Conservation (phyloP, 2,113 vertebrate genomes). For the Phyllopteryx taeniolatus region DNA sequence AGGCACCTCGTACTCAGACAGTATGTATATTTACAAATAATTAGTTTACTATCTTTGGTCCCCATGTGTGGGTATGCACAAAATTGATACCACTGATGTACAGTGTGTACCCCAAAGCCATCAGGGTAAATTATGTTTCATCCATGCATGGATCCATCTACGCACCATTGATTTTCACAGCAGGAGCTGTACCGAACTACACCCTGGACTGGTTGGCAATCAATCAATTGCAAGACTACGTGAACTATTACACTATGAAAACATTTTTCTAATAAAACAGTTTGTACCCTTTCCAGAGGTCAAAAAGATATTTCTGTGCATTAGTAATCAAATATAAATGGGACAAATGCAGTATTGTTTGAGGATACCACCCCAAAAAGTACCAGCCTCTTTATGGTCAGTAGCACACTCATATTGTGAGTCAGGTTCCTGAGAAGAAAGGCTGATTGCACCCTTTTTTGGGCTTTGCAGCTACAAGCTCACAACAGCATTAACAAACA, state of each 20-base stretch:
- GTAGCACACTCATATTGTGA: slow-evolving; percentile 8
- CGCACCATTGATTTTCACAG: background rate
- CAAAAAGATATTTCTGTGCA: background rate
- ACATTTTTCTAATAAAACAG: background rate
- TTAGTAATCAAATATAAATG: background rate
- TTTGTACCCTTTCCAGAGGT: background rate
- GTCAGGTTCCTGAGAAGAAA: slow-evolving; percentile 12
- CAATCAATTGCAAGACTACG: background rate
- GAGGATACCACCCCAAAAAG: background rate
- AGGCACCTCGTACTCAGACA: too few species aligned
- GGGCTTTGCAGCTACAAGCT: slow-evolving; percentile 4
- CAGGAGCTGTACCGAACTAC: background rate
- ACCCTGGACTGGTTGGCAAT: background rate
- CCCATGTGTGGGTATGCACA: too few species aligned
- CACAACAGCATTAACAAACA: slow-evolving; percentile 23
- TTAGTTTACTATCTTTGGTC: too few species aligned
- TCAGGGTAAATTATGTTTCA: background rate
- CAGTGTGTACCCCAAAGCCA: background rate
- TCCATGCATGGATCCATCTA: too few species aligned
- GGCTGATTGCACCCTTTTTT: slow-evolving; percentile 10
- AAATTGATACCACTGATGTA: too few species aligned
- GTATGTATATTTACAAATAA: too few species aligned
- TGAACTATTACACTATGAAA: background rate
- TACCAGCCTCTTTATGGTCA: slow-evolving; percentile 29
- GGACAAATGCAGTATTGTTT: too few species aligned